phyloP scores from a whole-genome alignment of 2,888 invertebrate genomes.

The Lissocephala sabroskyi region DNA sequence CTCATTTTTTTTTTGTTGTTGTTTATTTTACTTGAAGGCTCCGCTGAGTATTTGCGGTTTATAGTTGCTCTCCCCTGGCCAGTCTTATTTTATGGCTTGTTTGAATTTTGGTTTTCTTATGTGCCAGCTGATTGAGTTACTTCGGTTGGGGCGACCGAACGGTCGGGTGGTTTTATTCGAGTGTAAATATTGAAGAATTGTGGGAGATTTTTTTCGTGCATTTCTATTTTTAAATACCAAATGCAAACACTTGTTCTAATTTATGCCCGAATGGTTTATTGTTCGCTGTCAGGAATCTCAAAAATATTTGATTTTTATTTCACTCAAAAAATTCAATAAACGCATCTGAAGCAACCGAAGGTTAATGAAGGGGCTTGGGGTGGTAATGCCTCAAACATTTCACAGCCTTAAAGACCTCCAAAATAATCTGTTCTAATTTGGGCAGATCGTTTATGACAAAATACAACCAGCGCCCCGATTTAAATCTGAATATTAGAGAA shows the following conservation, averaged over 20 bases:
- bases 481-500: too few relatives aligned
- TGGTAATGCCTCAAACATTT: too few relatives aligned
- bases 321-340: too few relatives aligned
- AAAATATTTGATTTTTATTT: too few relatives aligned
- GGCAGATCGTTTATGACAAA: too few relatives aligned
- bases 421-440: too few relatives aligned
- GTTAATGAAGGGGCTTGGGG: too few relatives aligned
- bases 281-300: too few relatives aligned
- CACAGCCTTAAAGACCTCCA: too few relatives aligned
- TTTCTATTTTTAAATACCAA: constrained; percentile 1
- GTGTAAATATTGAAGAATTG: neutral
- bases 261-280: neutral
- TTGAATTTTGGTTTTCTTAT: constrained; percentile 14
- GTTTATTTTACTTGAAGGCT: neutral
- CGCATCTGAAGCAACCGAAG: too few relatives aligned
- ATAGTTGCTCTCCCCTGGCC: neutral
- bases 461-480: too few relatives aligned
- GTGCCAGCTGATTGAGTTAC: constrained; percentile 46
- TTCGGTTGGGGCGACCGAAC: constrained; percentile 15
- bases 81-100: neutral
- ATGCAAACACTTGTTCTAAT: constrained; percentile 4
- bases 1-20: neutral
- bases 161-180: neutral
- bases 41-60: constrained; percentile 6
- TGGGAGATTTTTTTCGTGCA: neutral